Percentiles rank a stretch among this genome's conserved stretches.
These are phyloP conservation scores for Labeo calbasu DNA, from an alignment of 2,797 vertebrate genomes.

Conservation along the genomic window DNA sequence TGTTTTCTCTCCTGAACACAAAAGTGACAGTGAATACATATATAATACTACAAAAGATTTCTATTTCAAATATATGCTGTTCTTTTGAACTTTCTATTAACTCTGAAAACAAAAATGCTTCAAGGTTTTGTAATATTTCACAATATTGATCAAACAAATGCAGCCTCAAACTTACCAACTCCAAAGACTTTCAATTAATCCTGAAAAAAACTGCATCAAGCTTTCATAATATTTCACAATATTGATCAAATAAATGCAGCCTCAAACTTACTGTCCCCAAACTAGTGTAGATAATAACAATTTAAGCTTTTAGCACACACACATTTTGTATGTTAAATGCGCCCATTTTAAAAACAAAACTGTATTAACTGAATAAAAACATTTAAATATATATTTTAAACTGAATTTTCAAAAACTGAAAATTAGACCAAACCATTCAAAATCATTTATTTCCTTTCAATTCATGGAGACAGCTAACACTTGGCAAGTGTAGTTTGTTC, in stretches of 20 bases:
- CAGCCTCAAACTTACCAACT: neutral
- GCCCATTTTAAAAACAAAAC: neutral
- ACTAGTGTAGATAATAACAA: neutral
- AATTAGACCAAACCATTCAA: neutral
- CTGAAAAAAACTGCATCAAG: too few species aligned
- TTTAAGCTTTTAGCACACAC: neutral
- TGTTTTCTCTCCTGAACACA: neutral
- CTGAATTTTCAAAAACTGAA: neutral
- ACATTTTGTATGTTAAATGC: neutral
- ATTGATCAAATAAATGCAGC: neutral
- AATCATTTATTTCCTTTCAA: conserved; percentile 35
- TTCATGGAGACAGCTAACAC: conserved; percentile 8
- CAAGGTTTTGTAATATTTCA: neutral
- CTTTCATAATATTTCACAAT: neutral
- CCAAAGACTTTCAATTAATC: neutral
- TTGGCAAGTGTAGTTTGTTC: conserved; percentile 25
- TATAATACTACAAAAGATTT: neutral
- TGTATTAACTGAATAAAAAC: neutral
- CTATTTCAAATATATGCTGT: neutral
- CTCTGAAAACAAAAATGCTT: neutral
- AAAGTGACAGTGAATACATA: neutral
- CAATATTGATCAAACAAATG: neutral
- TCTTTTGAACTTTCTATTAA: neutral
- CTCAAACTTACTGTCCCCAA: too few species aligned
- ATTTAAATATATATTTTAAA: neutral